Conservation (phyloP, 1,140 invertebrate genomes). For the Lycorma delicatula region DNA sequence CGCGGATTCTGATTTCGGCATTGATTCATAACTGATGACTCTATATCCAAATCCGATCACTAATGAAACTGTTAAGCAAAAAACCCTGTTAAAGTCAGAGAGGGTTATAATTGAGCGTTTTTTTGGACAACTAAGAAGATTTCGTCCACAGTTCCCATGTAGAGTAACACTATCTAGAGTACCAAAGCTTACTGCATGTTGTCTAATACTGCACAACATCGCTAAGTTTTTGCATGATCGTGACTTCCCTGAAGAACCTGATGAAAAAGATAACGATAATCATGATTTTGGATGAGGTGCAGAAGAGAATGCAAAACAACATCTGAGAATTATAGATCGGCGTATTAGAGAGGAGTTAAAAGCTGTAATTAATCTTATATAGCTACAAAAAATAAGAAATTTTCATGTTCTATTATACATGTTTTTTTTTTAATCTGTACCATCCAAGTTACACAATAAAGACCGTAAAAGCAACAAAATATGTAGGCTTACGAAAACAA, state of each 20-base stretch:
- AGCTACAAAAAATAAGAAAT: background rate
- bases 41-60: background rate
- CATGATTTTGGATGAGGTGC: background rate
- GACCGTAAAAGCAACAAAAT: no score
- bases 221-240: background rate
- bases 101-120: background rate
- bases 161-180: background rate
- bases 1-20: background rate
- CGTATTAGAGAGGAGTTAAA: no score
- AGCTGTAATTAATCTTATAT: background rate
- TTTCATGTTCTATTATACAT: background rate
- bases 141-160: background rate
- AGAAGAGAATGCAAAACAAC: background rate
- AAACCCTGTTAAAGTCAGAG: background rate
- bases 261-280: background rate
- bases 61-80: background rate
- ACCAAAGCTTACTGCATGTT: background rate
- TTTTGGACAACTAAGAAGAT: background rate
- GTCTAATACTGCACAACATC: background rate
- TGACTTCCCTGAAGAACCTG: background rate
- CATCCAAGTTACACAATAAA: background rate
- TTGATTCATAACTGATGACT: background rate
- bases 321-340: background rate
- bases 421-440: background rate
- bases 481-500: no score